Evolutionary conservation across 1,140 invertebrate species (phyloP), one percentile per base, ranked within the genome.

Genomic region (Drosophila albomicans): DNA sequence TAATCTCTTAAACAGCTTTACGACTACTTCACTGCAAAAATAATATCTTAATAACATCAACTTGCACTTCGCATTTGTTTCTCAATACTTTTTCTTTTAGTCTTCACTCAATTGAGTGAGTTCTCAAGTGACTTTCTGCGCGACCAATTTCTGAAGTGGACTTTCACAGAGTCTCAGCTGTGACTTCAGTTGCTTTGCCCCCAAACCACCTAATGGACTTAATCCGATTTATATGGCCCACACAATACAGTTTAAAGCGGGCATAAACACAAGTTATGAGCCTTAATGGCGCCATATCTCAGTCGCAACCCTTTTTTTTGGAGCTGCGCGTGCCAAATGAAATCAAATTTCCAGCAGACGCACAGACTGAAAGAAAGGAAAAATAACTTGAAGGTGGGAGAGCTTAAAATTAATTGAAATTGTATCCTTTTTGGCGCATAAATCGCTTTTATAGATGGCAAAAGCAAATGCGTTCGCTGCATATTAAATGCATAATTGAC

Each of bases 351-450:
- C 20, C 49, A 66, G 58, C 8, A 30, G 51, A 57, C 69, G 63
- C 79, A 51, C 13, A 32, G 25, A 51, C 2, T 1, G 15, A 49
- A 5, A 49, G 8, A 49, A 10, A 49, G 46, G 8, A 25, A 49
- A 8, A 15, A 49, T 15, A 15, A 10, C 16, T 20, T 10, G 8
- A 52, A 65, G 49, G 49, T 51, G 49, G 49, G 59, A 69, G 63
- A 75, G 78, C 74, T 88, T 88, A 88, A 89, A 85, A 81, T 84
- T 88, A 89, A 89, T 88, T 88, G 81, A 85, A 88, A 85, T 65
- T 68, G 69, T 84, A 78, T 64, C 45, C 62, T 51, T 69, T 77
- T 64, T 11, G 32, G 25, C 68, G 25, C 68, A 70, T 77, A 78
- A 76, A 76, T 54, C 62, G 32, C 49, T 51, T 63, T 73, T 54